phyloP scores from a whole-genome alignment of 2,888 invertebrate genomes.

The Drosophila birchii region DNA sequence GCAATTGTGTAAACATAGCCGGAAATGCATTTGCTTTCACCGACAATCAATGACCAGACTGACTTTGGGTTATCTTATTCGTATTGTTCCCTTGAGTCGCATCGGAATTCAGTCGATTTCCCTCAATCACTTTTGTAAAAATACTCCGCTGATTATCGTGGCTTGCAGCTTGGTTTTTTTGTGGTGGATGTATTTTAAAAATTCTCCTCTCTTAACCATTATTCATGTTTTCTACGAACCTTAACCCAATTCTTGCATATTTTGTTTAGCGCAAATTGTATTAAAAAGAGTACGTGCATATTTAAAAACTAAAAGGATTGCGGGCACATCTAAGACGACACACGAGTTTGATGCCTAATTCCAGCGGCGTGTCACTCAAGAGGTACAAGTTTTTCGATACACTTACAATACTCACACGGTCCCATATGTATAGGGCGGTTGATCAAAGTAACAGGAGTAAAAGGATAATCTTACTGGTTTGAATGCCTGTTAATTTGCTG shows the following conservation, averaged over 20 bases:
- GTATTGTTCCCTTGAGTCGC: slow-evolving; percentile 4
- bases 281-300: slow-evolving; percentile 21
- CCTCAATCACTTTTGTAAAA: slow-evolving; percentile 17
- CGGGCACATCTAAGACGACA: slow-evolving; percentile 33
- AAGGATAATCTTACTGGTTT: slow-evolving; percentile 66
- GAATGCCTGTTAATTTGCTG: slow-evolving; percentile 69
- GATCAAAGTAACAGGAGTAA: slow-evolving; percentile 37
- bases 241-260: neutral
- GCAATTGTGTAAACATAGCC: slow-evolving; percentile 75
- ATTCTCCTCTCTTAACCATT: neutral
- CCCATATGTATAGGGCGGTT: slow-evolving; percentile 4
- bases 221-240: neutral
- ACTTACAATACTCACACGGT: neutral
- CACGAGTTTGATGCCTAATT: slow-evolving; percentile 40
- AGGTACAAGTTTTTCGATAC: slow-evolving; percentile 35
- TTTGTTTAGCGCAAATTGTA: neutral
- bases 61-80: slow-evolving; percentile 42
- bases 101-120: slow-evolving; percentile 2
- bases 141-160: slow-evolving; percentile 4
- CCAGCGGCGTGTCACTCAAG: slow-evolving; percentile 64
- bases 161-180: neutral
- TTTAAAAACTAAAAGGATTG: slow-evolving; percentile 25
- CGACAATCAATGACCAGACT: slow-evolving; percentile 33
- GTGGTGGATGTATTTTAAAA: too few species aligned
- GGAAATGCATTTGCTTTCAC: slow-evolving; percentile 80